Base-by-base conservation (phyloP, 2,888 invertebrate species). In the Yponomeuta cagnagella region DNA sequence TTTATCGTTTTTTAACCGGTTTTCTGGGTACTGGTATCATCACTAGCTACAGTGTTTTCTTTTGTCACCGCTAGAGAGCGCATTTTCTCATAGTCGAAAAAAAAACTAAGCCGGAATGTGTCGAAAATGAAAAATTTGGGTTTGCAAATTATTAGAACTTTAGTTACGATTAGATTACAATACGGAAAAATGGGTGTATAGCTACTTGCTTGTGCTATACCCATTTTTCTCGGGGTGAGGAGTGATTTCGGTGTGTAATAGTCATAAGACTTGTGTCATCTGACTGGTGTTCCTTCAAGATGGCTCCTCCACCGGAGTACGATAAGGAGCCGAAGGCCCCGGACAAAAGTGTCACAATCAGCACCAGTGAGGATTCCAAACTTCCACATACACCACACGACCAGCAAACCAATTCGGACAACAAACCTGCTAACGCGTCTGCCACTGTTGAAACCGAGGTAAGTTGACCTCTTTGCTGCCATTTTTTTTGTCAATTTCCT, bases 231-330 rank as follows among this genome's bases (percentile, higher is more conserved):
- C 81, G 80, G 80, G 82, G 81, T 80, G 81, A 79, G 80, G 79
- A 84, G 89, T 89, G 85, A 80, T 82, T 84, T 86, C 75, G 82
- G 88, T 86, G 90, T 86, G 83, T 79, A 84, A 87, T 87, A 90
- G 90, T 92, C 92, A 87, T 89, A 90, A 87, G 90, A 92, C 91
- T 89, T 90, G 91, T 92, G 92, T 92, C 92, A 92, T 92, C 92
- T 92, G 92, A 91, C 90, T 92, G 86, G 86, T 89, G 89, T 91
- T 90, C 92, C 90, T 90, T 89, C 93, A 94, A 94, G 93, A 95
- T 95, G 95, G 95, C 95, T 93, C 95, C 95, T 93, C 94, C 95
- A 89, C 95, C 95, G 90, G 95, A 95, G 89, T 94, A 95, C 92
- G 95, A 95, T 92, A 94, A 94, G 92, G 94, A 95, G 93, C 95